These are phyloP conservation scores for Tachyglossus aculeatus DNA, from an alignment of 2,797 vertebrate species.

Conservation along the genomic window DNA sequence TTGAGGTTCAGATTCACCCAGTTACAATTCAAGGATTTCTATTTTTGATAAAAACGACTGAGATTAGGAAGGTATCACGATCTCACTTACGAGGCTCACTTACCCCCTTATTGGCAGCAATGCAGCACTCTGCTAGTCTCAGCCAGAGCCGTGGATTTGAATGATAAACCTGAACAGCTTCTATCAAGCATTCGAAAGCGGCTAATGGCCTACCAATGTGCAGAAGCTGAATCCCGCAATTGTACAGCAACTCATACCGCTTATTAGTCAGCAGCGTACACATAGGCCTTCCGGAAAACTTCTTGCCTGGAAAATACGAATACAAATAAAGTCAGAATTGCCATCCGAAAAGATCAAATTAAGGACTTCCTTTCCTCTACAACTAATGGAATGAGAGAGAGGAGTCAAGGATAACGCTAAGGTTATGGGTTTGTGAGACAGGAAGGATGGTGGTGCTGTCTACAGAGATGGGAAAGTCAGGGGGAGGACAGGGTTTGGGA, in stretches of 20 bases:
- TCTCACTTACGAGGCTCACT: slow-evolving; percentile 35
- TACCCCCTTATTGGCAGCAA: slow-evolving; percentile 95
- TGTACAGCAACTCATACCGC: slow-evolving; percentile 95
- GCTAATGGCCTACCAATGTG: slow-evolving; percentile 93
- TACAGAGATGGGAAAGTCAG: too few species aligned
- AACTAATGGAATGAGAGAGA: too few species aligned
- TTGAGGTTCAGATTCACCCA: too few species aligned
- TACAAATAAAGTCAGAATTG: neutral
- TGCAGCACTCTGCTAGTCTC: slow-evolving; percentile 95
- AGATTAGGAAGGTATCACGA: neutral
- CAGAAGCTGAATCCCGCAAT: slow-evolving; percentile 95
- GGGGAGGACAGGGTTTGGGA: too few species aligned
- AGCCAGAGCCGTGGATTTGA: slow-evolving; percentile 97
- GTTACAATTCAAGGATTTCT: neutral
- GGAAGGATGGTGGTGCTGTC: too few species aligned
- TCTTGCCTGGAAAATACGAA: slow-evolving; percentile 80
- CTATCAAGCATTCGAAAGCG: slow-evolving; percentile 95
- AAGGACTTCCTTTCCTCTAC: neutral
- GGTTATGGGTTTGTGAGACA: too few species aligned
- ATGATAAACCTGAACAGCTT: slow-evolving; percentile 96
- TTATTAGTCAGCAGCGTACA: slow-evolving; percentile 94
- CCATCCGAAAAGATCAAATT: neutral
- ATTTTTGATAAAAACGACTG: neutral
- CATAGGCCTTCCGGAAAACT: slow-evolving; percentile 94
- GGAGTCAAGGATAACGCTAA: too few species aligned